phyloP scores from a whole-genome alignment of 2,113 vertebrate genomes.

The Bombycilla garrulus region DNA sequence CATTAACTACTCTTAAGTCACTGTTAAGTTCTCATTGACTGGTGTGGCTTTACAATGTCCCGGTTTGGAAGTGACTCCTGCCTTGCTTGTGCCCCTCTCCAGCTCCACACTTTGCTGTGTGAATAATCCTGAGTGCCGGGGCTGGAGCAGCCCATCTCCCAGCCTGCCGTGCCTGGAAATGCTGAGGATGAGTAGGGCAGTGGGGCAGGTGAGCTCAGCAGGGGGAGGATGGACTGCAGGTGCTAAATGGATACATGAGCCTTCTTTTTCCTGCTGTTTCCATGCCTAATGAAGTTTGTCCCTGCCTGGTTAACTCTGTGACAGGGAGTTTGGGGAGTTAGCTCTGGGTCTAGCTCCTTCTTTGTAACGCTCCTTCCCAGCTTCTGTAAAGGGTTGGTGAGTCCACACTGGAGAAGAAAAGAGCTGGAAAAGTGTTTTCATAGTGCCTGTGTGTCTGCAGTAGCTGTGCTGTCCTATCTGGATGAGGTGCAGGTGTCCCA shows the following conservation, averaged over 20 bases:
- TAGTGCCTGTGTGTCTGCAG: neutral
- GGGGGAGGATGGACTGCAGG: neutral
- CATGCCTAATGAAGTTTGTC: neutral
- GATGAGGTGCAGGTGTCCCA: neutral
- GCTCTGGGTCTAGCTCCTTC: neutral
- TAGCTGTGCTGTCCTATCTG: neutral
- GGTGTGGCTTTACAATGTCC: neutral
- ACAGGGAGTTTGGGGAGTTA: rapidly evolving
- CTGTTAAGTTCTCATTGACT: neutral
- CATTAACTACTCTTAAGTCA: rapidly evolving
- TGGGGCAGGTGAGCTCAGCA: neutral
- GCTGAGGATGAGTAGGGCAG: neutral
- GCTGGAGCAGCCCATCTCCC: neutral
- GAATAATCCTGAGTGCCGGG: neutral
- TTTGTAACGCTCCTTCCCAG: neutral
- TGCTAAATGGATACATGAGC: neutral
- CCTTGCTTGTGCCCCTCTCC: neutral
- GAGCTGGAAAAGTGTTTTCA: neutral
- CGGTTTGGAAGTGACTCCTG: neutral
- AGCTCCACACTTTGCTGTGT: neutral
- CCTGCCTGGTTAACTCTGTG: neutral
- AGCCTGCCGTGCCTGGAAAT: rapidly evolving
- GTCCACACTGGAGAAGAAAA: neutral
- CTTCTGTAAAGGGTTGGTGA: neutral
- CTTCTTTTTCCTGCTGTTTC: neutral